phyloP scores from a whole-genome alignment of 2,888 invertebrate species.

The Xiphydria camelus region DNA sequence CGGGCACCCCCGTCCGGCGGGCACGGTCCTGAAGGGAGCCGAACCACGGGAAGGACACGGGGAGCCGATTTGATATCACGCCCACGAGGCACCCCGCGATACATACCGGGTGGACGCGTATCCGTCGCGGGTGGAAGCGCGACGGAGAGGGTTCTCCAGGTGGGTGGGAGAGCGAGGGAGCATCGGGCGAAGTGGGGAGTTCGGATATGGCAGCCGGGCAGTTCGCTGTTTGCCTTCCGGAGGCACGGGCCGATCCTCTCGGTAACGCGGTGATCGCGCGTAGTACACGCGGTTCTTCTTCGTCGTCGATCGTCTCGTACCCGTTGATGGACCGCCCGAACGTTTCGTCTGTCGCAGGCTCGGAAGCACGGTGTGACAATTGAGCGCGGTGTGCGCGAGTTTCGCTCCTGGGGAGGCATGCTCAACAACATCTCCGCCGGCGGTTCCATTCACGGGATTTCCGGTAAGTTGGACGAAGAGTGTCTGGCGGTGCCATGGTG shows the following conservation, averaged over 20 bases:
- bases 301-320: no score
- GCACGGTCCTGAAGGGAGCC: constrained; percentile 12
- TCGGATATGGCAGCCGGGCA: constrained; percentile 55
- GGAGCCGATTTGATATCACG: constrained; percentile 57
- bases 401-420: constrained; percentile 54
- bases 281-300: constrained; percentile 16
- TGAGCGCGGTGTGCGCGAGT: constrained; percentile 42
- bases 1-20: constrained; percentile 1
- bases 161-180: constrained; percentile 8
- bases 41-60: constrained; percentile 36
- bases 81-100: constrained; percentile 42
- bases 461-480: constrained; percentile 45
- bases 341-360: constrained; percentile 11
- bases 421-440: constrained; percentile 56
- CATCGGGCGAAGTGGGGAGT: constrained; percentile 40
- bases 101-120: not conserved
- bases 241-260: constrained; percentile 49
- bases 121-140: not conserved
- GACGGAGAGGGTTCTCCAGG: not conserved
- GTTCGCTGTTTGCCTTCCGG: constrained; percentile 56
- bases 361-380: constrained; percentile 30
- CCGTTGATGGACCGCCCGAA: constrained; percentile 1
- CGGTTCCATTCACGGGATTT: constrained; percentile 54
- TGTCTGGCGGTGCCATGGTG: no score
- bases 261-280: constrained; percentile 12